phyloP scores from a whole-genome alignment of 2,113 vertebrate genomes.

The Boleophthalmus pectinirostris region DNA sequence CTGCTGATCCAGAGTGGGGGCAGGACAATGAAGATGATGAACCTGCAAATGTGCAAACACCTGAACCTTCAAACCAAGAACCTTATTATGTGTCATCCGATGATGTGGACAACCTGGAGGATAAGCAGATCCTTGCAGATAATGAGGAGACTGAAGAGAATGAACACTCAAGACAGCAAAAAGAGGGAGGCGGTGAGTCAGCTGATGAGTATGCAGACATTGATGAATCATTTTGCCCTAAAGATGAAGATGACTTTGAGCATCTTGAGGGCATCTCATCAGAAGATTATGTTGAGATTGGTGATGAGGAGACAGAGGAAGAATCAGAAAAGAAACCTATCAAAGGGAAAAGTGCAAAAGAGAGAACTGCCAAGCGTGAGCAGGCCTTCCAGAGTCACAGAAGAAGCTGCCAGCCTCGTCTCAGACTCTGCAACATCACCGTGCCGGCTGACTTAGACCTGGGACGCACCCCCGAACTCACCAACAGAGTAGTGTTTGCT shows the following conservation, averaged over 20 bases:
- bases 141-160: slow-evolving; percentile 25
- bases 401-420: slow-evolving; percentile 78
- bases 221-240: slow-evolving; percentile 65
- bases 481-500: slow-evolving; percentile 78
- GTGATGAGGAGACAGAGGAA: slow-evolving; percentile 76
- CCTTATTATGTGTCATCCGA: slow-evolving; percentile 75
- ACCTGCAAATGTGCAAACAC: slow-evolving; percentile 35
- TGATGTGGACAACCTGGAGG: slow-evolving; percentile 69
- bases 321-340: slow-evolving; percentile 70
- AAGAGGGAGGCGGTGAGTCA: slow-evolving; percentile 57
- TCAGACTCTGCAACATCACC: slow-evolving; percentile 80
- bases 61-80: slow-evolving; percentile 60
- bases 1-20: slow-evolving; percentile 69
- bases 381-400: slow-evolving; percentile 61
- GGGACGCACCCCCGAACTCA: slow-evolving; percentile 76
- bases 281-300: slow-evolving; percentile 82
- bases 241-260: slow-evolving; percentile 60
- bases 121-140: slow-evolving; percentile 55
- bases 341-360: slow-evolving; percentile 67
- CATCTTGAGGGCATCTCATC: slow-evolving; percentile 72
- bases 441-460: slow-evolving; percentile 75
- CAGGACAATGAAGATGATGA: slow-evolving; percentile 59
- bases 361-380: slow-evolving; percentile 69
- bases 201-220: slow-evolving; percentile 80
- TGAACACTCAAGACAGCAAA: slow-evolving; percentile 29